A percentile compares a stretch with the other conserved stretches of the same genome.
Conservation (phyloP, 2,797 vertebrate species). For the Natrix natrix region DNA sequence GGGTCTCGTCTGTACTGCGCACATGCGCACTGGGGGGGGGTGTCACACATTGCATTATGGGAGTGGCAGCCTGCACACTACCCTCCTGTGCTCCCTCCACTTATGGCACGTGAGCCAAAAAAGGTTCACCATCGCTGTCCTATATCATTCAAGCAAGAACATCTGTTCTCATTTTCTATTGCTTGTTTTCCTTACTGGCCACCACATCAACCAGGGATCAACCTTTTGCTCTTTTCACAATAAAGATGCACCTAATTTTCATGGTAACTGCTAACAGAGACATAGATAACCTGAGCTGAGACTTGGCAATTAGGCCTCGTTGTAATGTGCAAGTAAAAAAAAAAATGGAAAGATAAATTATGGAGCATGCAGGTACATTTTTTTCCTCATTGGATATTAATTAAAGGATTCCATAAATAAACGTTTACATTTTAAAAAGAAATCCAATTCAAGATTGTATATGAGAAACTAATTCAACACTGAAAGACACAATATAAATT, state of each 20-base stretch:
- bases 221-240: neutral
- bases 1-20: no score
- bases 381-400: neutral
- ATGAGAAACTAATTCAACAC: neutral
- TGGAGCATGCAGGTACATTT: neutral
- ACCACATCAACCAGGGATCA: neutral
- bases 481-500: conserved; percentile 6
- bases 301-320: neutral
- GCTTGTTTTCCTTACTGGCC: neutral
- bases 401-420: neutral
- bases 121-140: no score
- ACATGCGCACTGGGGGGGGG: no score
- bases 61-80: no score
- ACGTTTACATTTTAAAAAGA: neutral
- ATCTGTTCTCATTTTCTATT: neutral
- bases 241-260: neutral
- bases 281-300: neutral
- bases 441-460: neutral
- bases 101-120: no score
- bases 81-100: no score
- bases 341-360: neutral
- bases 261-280: neutral
- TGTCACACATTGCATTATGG: no score
- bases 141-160: neutral
- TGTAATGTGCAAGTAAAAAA: neutral